phyloP scores from a whole-genome alignment of 1,140 invertebrate genomes.

The Dryas iulia region DNA sequence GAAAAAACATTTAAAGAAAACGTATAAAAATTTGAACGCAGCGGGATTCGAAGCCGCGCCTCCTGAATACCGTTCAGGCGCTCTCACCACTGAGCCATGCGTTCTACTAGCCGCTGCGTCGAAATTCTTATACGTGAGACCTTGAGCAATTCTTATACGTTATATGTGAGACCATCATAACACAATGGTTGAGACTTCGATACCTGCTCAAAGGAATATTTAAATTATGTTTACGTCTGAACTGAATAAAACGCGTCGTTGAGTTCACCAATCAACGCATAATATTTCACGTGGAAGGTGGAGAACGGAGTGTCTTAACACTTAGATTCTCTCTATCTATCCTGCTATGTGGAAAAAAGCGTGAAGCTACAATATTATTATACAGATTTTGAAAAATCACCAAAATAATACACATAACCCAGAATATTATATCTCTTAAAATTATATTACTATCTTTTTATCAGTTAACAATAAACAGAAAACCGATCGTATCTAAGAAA shows the following conservation, averaged over 20 bases:
- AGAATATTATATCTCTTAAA: conserved; percentile 2
- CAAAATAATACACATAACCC: too few species aligned
- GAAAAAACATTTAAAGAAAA: too few species aligned
- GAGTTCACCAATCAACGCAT: not conserved
- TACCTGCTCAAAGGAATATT: not conserved
- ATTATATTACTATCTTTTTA: conserved; percentile 12
- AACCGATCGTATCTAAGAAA: conserved; percentile 25
- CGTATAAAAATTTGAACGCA: too few species aligned
- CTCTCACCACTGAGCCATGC: too few species aligned
- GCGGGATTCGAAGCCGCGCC: too few species aligned
- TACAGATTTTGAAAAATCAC: too few species aligned
- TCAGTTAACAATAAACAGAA: conserved; percentile 25
- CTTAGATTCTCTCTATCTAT: not conserved
- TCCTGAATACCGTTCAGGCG: too few species aligned
- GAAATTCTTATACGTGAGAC: too few species aligned
- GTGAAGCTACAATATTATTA: too few species aligned
- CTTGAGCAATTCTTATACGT: too few species aligned
- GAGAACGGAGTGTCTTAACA: not conserved
- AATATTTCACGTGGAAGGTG: not conserved
- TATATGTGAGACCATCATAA: too few species aligned
- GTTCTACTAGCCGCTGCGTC: too few species aligned
- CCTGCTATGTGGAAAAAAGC: not conserved
- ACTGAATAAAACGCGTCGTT: not conserved
- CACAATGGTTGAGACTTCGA: not conserved
- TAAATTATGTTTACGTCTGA: not conserved